Evolutionary conservation across 2,888 invertebrate genomes (phyloP), one percentile per base, ranked within the genome.

Genomic region (Mesorhabditis spiculigera): DNA sequence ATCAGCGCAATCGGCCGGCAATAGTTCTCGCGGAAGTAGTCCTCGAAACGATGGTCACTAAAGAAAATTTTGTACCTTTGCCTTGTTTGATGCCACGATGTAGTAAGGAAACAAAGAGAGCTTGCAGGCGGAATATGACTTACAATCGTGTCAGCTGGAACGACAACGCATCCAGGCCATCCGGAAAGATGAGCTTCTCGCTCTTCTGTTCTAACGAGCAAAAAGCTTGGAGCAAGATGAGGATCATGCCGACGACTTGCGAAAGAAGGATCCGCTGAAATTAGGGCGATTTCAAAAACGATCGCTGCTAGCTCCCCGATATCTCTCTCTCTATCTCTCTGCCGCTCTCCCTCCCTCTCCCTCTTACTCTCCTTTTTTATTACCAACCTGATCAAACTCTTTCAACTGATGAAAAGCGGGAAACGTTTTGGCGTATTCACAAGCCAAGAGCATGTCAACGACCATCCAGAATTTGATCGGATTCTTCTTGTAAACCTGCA

Each of bases 381-480:
- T 28, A 63, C 41, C 4, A 68, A 79, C 78, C 73, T 77, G 75
- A 63, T 80, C 80, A 16, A 70, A 41, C 42, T 72, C 69, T 6
- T 62, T 42, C 8, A 80, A 72, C 10, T 62, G 67, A 28, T 71
- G 65, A 70, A 79, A 80, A 8, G 71, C 65, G 2, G 69, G 64
- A 67, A 79, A 80, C 2, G 75, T 75, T 62, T 80, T 80, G 16
- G 78, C 78, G 61, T 79, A 80, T 63, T 80, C 80, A 4, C 74
- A 73, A 50, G 73, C 66, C 5, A 80, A 70, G 42, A 73, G 70
- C 4, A 78, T 70, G 67, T 80, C 80, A 16, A 72, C 71, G 13
- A 78, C 72, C 78, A 79, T 80, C 80, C 80, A 80, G 61, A 75
- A 78, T 58, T 70, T 68, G 4, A 78, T 70, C 2, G 74, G 76